Conservation (phyloP, 2,797 vertebrate genomes). For the Amphiprion clarkii region DNA sequence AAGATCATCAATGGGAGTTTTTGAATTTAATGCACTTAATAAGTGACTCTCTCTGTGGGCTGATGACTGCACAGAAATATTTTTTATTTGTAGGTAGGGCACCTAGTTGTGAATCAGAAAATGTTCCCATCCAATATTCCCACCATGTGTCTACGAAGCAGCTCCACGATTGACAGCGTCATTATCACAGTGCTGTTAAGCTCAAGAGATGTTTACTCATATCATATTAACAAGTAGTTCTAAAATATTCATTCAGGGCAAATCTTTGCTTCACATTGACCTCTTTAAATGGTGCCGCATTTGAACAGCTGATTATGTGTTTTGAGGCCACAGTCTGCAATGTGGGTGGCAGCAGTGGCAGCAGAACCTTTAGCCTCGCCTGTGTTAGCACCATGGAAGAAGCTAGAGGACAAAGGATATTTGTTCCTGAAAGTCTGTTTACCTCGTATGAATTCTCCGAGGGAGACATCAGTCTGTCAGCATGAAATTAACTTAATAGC, state of each 20-base stretch:
- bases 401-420: slow-evolving; percentile 9
- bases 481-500: slow-evolving; percentile 61
- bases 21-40: slow-evolving; percentile 7
- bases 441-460: slow-evolving; percentile 23
- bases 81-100: slow-evolving; percentile 1
- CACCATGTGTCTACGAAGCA: not conserved
- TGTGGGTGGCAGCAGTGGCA: not conserved
- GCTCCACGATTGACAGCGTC: slow-evolving; percentile 6
- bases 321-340: not conserved
- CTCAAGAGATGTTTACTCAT: not conserved
- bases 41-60: not conserved
- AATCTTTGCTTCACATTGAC: not conserved
- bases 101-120: slow-evolving; percentile 3
- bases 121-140: not conserved
- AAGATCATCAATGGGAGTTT: slow-evolving; percentile 28
- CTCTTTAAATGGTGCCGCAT: not conserved
- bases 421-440: slow-evolving; percentile 2
- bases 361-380: not conserved
- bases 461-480: slow-evolving; percentile 50
- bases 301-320: not conserved
- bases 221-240: not conserved
- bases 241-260: not conserved
- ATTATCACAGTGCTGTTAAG: not conserved
- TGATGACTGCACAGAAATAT: not conserved
- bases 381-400: slow-evolving; percentile 6